Evolutionary conservation across 2,113 vertebrate species (phyloP).

Genomic region (Argyrosomus japonicus): DNA sequence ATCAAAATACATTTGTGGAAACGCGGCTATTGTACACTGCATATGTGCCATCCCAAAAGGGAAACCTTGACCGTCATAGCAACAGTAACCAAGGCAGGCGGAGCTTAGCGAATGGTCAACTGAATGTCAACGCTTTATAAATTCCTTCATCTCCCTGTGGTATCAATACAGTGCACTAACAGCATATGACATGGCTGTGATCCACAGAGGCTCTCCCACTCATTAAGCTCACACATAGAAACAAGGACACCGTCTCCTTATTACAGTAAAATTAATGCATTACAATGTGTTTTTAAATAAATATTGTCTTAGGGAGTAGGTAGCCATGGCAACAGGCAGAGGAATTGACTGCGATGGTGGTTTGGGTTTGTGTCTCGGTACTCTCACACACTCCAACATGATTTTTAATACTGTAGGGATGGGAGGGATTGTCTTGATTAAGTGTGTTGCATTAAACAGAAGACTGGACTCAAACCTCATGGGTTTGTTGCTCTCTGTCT

Average conservation of each 20-base stretch:
- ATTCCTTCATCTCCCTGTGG: not conserved
- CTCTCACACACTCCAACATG: conserved; percentile 37
- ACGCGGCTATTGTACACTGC: not conserved
- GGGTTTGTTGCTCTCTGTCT: conserved; percentile 27
- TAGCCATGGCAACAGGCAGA: conserved; percentile 74
- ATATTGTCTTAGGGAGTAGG: conserved; percentile 63
- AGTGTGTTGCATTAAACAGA: conserved; percentile 39
- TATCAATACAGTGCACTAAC: not conserved
- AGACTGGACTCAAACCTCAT: conserved; percentile 23
- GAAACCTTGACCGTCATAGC: not conserved
- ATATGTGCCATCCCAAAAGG: not conserved
- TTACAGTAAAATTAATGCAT: conserved; percentile 55
- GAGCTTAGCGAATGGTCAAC: not conserved
- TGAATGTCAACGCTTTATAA: conserved; percentile 2
- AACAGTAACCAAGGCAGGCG: not conserved
- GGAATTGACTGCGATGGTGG: conserved; percentile 43
- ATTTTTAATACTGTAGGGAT: conserved; percentile 43
- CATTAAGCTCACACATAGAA: conserved; percentile 22
- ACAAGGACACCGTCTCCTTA: conserved; percentile 21
- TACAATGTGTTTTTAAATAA: conserved; percentile 70
- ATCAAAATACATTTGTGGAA: too few relatives aligned
- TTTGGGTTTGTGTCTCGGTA: conserved; percentile 51
- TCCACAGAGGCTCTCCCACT: conserved; percentile 6
- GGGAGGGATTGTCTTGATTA: conserved; percentile 40
- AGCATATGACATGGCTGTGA: conserved; percentile 4